Evolutionary conservation across 1,140 invertebrate genomes (phyloP), one percentile per base, ranked within the genome.

Genomic region (Drosophila mojavensis): DNA sequence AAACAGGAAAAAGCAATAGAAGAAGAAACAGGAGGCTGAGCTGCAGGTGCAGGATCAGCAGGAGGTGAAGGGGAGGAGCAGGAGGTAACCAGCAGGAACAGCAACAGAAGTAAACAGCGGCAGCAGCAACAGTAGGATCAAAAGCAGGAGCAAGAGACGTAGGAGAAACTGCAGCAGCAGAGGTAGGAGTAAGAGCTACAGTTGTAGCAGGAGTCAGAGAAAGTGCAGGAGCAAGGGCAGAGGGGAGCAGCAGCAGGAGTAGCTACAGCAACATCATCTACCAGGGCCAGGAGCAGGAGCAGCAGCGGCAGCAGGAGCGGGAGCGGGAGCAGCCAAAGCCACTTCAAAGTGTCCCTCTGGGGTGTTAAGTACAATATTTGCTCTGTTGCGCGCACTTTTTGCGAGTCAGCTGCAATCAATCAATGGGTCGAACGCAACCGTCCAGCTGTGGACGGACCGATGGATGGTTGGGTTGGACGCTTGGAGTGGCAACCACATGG

Each of bases 351-450:
- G 77, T 75, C 77, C 77, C 80, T 89, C 70, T 64, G 84, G 36
- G 56, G 85, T 88, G 83, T 84, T 88, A 90, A 88, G 84, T 84
- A 84, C 78, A 86, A 81, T 86, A 86, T 86, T 86, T 86, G 82
- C 82, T 79, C 62, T 81, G 81, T 81, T 85, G 83, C 82, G 71
- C 74, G 67, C 80, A 55, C 80, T 76, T 78, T 83, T 76, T 60
- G 75, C 28, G 58, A 69, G 76, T 78, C 80, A 86, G 85, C 74
- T 82, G 82, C 82, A 88, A 86, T 89, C 84, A 89, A 89, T 89
- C 84, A 89, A 89, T 89, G 85, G 84, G 84, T 89, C 84, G 89
- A 2, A 6, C 43, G 13, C n/a, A 15, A 15, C 43, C 15, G n/a
- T 15, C n/a, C 43, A 39, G 36, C 36, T 39, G 36, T 39, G 43